A percentile compares a stretch with the other conserved stretches of the same genome.
These are phyloP conservation scores for Ophiothrix spiculata DNA, from an alignment of 35 echinoderm and acorn worm genomes.

Conservation along the genomic window DNA sequence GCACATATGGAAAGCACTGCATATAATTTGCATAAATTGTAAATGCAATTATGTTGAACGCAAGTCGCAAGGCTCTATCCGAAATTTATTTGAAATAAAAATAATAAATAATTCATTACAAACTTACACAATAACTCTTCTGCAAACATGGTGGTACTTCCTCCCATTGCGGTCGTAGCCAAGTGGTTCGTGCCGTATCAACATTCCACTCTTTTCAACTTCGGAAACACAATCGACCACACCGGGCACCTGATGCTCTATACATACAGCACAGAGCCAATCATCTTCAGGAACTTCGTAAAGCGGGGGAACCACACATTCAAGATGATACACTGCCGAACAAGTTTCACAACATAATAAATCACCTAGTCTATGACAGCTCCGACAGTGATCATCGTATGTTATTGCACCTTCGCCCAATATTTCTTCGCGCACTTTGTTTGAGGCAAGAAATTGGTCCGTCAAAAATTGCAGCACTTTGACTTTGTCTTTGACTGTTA, in stretches of 20 bases:
- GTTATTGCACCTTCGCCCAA: slow-evolving; percentile 94
- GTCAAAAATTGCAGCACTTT: slow-evolving; percentile 81
- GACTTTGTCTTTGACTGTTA: slow-evolving; percentile 70
- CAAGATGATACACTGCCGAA: slow-evolving; percentile 95
- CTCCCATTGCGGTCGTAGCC: slow-evolving; percentile 86
- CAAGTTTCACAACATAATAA: slow-evolving; percentile 97
- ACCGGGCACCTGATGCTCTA: slow-evolving; percentile 70
- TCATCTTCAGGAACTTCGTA: slow-evolving; percentile 96
- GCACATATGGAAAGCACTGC: no score
- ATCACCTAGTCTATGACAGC: slow-evolving; percentile 91
- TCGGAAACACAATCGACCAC: slow-evolving; percentile 86
- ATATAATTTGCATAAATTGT: no score
- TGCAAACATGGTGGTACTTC: slow-evolving; percentile 83
- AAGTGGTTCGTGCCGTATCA: slow-evolving; percentile 89
- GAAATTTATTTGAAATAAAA: no score
- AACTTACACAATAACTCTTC: slow-evolving; percentile 93
- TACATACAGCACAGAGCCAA: slow-evolving; percentile 84
- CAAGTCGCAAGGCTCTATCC: no score
- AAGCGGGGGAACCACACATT: slow-evolving; percentile 89
- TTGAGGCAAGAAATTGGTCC: slow-evolving; percentile 91
- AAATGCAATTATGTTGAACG: no score
- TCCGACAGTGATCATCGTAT: slow-evolving; percentile 96
- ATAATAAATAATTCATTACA: no score
- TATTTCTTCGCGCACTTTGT: slow-evolving; percentile 95
- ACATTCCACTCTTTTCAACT: slow-evolving; percentile 91